A percentile compares a stretch with the other conserved stretches of the same genome.
Evolutionary conservation across 92 coral and sea anemone species (phyloP).

Genomic region (Bergia sp.): DNA sequence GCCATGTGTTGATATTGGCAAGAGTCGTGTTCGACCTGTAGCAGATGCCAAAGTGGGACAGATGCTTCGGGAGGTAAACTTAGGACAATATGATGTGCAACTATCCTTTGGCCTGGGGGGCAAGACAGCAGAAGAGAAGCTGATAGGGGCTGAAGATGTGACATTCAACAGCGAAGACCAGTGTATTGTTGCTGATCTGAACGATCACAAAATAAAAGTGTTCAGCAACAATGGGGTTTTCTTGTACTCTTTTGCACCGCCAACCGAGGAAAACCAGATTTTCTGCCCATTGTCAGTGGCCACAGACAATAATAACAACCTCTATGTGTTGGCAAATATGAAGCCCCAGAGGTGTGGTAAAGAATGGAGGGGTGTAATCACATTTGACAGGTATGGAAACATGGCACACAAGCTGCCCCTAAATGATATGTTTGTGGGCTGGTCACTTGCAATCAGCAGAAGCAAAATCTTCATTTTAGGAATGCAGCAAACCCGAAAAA

Average conservation of each 20-base stretch:
- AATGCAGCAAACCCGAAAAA: slow-evolving; percentile 30
- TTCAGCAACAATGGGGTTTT: slow-evolving; percentile 5
- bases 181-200: slow-evolving; percentile 27
- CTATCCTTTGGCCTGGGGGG: slow-evolving; percentile 18
- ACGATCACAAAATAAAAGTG: slow-evolving; percentile 23
- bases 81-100: background rate
- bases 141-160: slow-evolving; percentile 28
- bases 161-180: slow-evolving; percentile 7
- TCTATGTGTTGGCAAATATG: slow-evolving; percentile 29
- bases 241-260: slow-evolving; percentile 3
- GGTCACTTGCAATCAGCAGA: slow-evolving; percentile 26
- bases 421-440: slow-evolving; percentile 23
- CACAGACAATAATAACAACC: slow-evolving; percentile 13
- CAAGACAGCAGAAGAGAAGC: slow-evolving; percentile 12
- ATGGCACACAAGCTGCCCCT: background rate
- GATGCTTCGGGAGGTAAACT: slow-evolving; percentile 35
- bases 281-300: slow-evolving; percentile 39
- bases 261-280: slow-evolving; percentile 3
- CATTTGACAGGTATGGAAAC: slow-evolving; percentile 36
- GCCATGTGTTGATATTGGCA: slow-evolving; percentile 36
- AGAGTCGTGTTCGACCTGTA: slow-evolving; percentile 30
- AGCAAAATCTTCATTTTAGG: slow-evolving; percentile 27
- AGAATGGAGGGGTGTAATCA: slow-evolving; percentile 38
- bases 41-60: slow-evolving; percentile 32
- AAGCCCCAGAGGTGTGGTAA: slow-evolving; percentile 18